Evolutionary conservation across 2,888 invertebrate genomes (phyloP), one percentile per base, ranked within the genome.

Genomic region (Cryptus armator): DNA sequence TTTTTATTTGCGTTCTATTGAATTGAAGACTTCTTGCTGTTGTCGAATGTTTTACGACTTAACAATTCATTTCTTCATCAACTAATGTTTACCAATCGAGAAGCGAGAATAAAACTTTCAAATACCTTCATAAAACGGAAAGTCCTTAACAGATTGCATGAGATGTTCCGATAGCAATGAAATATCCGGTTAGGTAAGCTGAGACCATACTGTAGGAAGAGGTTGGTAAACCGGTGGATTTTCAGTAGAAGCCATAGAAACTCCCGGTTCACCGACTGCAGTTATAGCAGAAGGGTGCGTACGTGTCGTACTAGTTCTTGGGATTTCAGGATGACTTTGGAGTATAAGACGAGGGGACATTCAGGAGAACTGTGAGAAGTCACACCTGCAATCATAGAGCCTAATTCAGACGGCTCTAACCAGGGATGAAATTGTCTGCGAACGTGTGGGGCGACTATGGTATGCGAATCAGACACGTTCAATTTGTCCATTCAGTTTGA

Each of bases 351-450:
- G 7, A 16, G 32, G 19, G 24, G 19, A n/a, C 32, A 56, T 62
- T 32, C 48, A 64, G 59, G 53, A 78, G 29, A n/a, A 48, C 59
- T 29, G 72, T 24, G 64, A 64, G 67, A 44, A 51, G 67, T 67
- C 70, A 80, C 80, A 81, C 80, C 74, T 81, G 84, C 86, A 82
- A 85, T 84, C 84, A 81, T 84, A 76, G 72, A 76, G 82, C 80
- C 88, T 89, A 88, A 88, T 89, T 89, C 88, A 86, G 66, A 87
- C 79, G 83, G 85, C 89, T 87, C 87, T 87, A 81, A 80, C 86
- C 86, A 86, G 88, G 88, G 86, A 85, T 87, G 86, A 89, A 89
- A 90, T 89, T 90, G 87, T 76, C 84, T 83, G 84, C 87, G 86
- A 88, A 87, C 88, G 85, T 85, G 85, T 76, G 81, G 81, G 74